Evolutionary conservation across 30 jellyfish, hydroid and myxozoan genomes (phyloP), one percentile per base, ranked within the genome.

Genomic region (Aurelia coerulea): DNA sequence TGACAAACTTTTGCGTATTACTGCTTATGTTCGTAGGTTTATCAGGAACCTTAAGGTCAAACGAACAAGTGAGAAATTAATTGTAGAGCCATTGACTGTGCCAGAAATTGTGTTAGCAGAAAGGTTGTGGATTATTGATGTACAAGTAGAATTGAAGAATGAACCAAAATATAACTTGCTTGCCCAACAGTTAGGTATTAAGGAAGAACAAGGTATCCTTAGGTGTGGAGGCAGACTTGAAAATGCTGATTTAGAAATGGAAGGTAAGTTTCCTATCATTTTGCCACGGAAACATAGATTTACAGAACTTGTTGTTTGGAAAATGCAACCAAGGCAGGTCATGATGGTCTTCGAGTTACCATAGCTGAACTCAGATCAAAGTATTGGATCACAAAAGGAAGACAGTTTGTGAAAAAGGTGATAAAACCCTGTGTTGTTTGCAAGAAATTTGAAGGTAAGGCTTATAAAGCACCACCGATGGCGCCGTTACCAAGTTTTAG

Each of bases 401-500:
- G 90, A 65, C 62, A 80, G 56, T 52, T 16, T 2, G 78, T 80
- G 4, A 65, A 80, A 67, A 80, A 39, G 41, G 29, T 80, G 13
- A 37, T 65, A 49, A 32, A 46, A 3, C 32, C 42, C 1, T 80
- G 86, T 80, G 63, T 35, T n/a, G 52, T 15, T 19, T 80, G 90
- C 51, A 41, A 67, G 41, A 80, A 73, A 6, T 5, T 17, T 14
- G 52, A 80, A 68, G 90, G 90, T 32, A 67, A 80, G 37, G 32
- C 90, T 14, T 80, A 14, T 67, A 15, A 37, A 31, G 72, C 90
- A 15, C 90, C 85, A 1, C 73, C 49, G 23, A 34, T 42, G 17
- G 90, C 85, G 6, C 56, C 86, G 16, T 65, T 80, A 54, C 85
- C 88, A 66, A 85, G 67, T 7, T 80, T 80, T 66, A 52, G 86